Conservation (phyloP, 2,888 invertebrate genomes). For the Eledona agricola region DNA sequence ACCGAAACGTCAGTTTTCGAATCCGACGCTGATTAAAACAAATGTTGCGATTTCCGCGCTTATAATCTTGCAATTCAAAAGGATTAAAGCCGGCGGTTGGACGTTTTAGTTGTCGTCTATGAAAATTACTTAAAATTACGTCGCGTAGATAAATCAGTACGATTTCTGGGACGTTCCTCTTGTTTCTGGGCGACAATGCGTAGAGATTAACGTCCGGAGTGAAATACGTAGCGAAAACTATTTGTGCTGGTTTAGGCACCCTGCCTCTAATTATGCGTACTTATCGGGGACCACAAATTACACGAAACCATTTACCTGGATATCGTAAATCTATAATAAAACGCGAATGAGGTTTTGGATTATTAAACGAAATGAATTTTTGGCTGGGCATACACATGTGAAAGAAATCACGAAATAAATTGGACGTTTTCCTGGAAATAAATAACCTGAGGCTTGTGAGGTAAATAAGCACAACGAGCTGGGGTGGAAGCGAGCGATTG, state of each 20-base stretch:
- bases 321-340: slow-evolving; percentile 12
- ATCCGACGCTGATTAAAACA: slow-evolving; percentile 24
- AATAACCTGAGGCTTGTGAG: too few relatives aligned
- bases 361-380: slow-evolving; percentile 12
- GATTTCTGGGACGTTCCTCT: slow-evolving; percentile 13
- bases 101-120: slow-evolving; percentile 10
- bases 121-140: slow-evolving; percentile 18
- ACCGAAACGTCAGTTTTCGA: slow-evolving; percentile 19
- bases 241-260: slow-evolving; percentile 19
- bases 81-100: slow-evolving; percentile 8
- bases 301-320: slow-evolving; percentile 19
- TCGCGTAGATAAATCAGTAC: slow-evolving; percentile 20
- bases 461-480: slow-evolving; percentile 5
- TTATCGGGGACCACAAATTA: slow-evolving; percentile 16
- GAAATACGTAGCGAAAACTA: slow-evolving; percentile 34
- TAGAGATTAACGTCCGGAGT: slow-evolving; percentile 24
- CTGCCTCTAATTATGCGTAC: slow-evolving; percentile 24
- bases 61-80: slow-evolving; percentile 8
- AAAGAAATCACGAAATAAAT: slow-evolving; percentile 2
- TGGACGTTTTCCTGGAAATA: slow-evolving; percentile 3
- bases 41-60: slow-evolving; percentile 24
- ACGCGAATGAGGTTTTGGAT: too few relatives aligned
- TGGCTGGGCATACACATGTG: not conserved
- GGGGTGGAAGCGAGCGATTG: slow-evolving; percentile 5
- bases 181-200: slow-evolving; percentile 22